phyloP scores from a whole-genome alignment of 2,797 vertebrate genomes.

The Thalassophryne amazonica region DNA sequence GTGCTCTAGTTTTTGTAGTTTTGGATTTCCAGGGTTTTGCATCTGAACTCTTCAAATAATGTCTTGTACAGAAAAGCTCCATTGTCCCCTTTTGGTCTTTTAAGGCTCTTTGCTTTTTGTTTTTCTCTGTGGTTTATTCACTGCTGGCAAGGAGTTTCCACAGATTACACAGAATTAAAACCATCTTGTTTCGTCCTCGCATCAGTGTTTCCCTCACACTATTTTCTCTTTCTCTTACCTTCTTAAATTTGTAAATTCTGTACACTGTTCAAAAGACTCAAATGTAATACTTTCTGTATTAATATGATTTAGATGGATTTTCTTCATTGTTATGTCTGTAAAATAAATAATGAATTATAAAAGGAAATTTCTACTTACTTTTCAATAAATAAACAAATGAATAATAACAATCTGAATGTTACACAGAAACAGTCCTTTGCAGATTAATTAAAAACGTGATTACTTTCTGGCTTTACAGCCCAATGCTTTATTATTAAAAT shows the following conservation, averaged over 20 bases:
- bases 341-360: too few species aligned
- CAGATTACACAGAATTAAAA: conserved; percentile 51
- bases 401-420: too few species aligned
- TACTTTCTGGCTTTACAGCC: too few species aligned
- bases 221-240: conserved; percentile 7
- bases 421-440: too few species aligned
- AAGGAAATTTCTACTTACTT: too few species aligned
- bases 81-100: conserved; percentile 23
- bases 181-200: background rate
- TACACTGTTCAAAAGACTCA: background rate
- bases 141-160: conserved; percentile 72
- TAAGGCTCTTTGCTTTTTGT: conserved; percentile 46
- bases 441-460: too few species aligned
- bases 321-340: too few species aligned
- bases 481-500: too few species aligned
- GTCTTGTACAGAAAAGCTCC: conserved; percentile 14
- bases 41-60: too few species aligned
- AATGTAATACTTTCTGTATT: background rate
- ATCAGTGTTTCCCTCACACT: conserved; percentile 8
- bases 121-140: conserved; percentile 62
- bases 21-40: too few species aligned
- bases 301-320: background rate
- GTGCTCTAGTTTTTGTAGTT: too few species aligned
- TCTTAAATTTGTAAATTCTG: conserved; percentile 9
- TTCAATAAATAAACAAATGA: too few species aligned